These are phyloP conservation scores for Paedocypris sp. DNA, from an alignment of 2,113 vertebrate species.

Conservation along the genomic window DNA sequence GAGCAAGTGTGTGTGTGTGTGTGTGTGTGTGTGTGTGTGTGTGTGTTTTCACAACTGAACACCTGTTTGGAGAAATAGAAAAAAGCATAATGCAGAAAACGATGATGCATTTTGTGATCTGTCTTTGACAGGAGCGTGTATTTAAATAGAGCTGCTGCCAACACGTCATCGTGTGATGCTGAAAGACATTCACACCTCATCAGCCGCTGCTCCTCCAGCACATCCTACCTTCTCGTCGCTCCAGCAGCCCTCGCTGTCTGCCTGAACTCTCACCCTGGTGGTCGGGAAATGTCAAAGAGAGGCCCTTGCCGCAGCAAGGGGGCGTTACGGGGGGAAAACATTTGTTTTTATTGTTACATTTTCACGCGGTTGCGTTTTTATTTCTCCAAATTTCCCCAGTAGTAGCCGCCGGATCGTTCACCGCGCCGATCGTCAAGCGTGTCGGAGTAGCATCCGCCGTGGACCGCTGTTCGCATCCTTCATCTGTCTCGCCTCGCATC, in stretches of 20 bases:
- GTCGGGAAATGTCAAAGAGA: conserved; percentile 67
- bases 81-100: not conserved
- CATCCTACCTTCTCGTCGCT: conserved; percentile 63
- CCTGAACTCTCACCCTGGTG: conserved; percentile 68
- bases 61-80: not conserved
- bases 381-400: not conserved
- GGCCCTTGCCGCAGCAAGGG: conserved; percentile 69
- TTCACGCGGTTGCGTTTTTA: conserved; percentile 39
- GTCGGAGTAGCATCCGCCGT: conserved; percentile 25
- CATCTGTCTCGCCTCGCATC: conserved; percentile 38
- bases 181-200: conserved; percentile 50
- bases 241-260: conserved; percentile 63
- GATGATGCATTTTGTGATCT: not conserved
- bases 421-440: conserved; percentile 13
- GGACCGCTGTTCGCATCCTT: conserved; percentile 39
- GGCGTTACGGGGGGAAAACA: conserved; percentile 48
- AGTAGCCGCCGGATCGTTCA: conserved; percentile 4
- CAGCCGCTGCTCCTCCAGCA: conserved; percentile 62
- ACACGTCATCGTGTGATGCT: conserved; percentile 37
- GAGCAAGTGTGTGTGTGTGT: too few species aligned
- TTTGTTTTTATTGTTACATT: conserved; percentile 45
- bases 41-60: not conserved
- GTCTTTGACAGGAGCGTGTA: not conserved
- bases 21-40: too few species aligned
- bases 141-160: conserved; percentile 32